phyloP scores from a whole-genome alignment of 2,113 vertebrate genomes.

The Ictidomys tridecemlineatus region DNA sequence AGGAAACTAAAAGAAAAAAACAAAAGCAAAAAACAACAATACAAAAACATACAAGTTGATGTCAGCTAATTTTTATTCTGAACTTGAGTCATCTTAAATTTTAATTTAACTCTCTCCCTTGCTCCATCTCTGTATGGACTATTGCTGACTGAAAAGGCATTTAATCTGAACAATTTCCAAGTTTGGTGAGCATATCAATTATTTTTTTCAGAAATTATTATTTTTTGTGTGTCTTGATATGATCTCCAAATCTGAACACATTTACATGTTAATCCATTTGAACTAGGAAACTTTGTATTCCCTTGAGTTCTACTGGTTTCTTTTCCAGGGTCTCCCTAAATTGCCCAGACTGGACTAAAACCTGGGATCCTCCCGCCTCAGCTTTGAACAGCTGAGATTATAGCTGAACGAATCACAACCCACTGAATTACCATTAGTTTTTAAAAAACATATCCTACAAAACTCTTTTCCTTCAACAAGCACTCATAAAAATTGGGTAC shows the following conservation, averaged over 20 bases:
- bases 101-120: neutral
- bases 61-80: slow-evolving; percentile 54
- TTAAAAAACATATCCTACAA: slow-evolving; percentile 13
- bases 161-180: slow-evolving; percentile 30
- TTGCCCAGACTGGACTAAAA: no score
- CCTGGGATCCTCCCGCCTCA: no score
- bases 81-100: slow-evolving; percentile 35
- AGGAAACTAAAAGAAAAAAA: slow-evolving; percentile 64
- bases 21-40: slow-evolving; percentile 6
- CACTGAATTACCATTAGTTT: neutral
- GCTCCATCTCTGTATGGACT: slow-evolving; percentile 3
- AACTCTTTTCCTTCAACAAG: slow-evolving; percentile 9
- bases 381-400: no score
- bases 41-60: neutral
- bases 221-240: neutral
- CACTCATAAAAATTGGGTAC: neutral
- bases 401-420: no score
- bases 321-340: neutral
- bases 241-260: neutral
- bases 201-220: neutral
- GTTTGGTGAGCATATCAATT: neutral
- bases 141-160: neutral
- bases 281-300: slow-evolving; percentile 9
- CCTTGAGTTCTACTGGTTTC: neutral
- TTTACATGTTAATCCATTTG: neutral